Evolutionary conservation across 2,888 invertebrate species (phyloP).

Genomic region (Ganaspis brasiliensis): DNA sequence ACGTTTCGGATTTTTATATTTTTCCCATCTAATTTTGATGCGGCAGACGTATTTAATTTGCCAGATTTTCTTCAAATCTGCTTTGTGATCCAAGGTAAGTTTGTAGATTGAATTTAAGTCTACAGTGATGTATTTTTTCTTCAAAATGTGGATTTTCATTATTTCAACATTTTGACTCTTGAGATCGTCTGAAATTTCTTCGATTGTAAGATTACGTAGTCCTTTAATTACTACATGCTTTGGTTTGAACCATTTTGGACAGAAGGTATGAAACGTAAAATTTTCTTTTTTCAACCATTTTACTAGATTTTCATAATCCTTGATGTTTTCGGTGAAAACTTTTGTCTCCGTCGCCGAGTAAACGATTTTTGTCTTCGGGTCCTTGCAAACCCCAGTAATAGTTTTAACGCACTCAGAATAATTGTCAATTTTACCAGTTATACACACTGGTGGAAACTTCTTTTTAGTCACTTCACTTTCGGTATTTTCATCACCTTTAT

Average conservation of each 20-base stretch:
- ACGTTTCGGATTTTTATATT: constrained; percentile 43
- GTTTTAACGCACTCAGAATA: not conserved
- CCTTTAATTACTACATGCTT: constrained; percentile 46
- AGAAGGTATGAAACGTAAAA: constrained; percentile 23
- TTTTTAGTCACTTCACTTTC: too few species aligned
- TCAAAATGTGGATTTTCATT: constrained; percentile 16
- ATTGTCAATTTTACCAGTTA: not conserved
- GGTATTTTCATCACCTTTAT: too few species aligned
- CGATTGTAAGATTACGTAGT: not conserved
- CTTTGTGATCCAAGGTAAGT: not conserved
- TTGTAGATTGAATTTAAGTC: constrained; percentile 21
- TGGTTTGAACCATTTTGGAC: constrained; percentile 43
- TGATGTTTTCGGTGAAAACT: not conserved
- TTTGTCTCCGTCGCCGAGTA: not conserved
- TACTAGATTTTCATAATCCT: not conserved
- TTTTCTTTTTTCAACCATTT: not conserved
- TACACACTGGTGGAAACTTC: too few species aligned
- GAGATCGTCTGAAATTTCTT: constrained; percentile 31
- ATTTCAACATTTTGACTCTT: constrained; percentile 1
- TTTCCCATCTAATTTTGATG: constrained; percentile 30
- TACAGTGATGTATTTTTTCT: constrained; percentile 25
- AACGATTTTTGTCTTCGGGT: not conserved
- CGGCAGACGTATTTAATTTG: constrained; percentile 30
- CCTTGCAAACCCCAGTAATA: not conserved
- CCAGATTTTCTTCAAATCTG: constrained; percentile 24